Evolutionary conservation across 2,888 invertebrate species (phyloP).

Genomic region (Lamellibrachia satsuma): DNA sequence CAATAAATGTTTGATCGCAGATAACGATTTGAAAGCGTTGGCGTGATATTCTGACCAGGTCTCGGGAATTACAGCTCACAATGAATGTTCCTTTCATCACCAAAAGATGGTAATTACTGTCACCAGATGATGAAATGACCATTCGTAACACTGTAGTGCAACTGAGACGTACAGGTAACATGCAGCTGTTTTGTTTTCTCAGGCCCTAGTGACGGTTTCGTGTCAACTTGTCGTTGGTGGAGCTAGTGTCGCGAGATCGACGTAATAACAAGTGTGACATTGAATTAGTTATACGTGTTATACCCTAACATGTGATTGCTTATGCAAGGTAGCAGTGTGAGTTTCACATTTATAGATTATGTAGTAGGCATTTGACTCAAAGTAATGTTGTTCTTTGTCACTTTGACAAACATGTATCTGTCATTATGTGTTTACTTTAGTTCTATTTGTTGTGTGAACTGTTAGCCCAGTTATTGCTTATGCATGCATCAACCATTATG

Average conservation of each 20-base stretch:
- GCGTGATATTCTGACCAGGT: not conserved
- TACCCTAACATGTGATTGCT: not conserved
- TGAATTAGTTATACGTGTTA: conserved; percentile 13
- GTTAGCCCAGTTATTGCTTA: not conserved
- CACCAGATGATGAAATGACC: not conserved
- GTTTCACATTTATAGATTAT: not conserved
- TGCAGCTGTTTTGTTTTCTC: not conserved
- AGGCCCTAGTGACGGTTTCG: conserved; percentile 13
- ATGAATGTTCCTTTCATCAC: not conserved
- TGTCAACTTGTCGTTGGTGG: conserved; percentile 4
- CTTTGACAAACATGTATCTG: not conserved
- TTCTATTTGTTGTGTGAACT: not conserved
- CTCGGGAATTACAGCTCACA: not conserved
- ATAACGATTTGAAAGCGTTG: conserved; percentile 17
- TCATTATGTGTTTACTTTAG: not conserved
- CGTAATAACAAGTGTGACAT: conserved; percentile 12
- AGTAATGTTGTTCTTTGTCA: not conserved
- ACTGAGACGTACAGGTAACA: not conserved
- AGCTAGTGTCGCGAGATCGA: conserved; percentile 17
- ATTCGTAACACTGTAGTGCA: not conserved
- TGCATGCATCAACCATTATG: not conserved
- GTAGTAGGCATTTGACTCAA: not conserved
- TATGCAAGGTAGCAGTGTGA: not conserved
- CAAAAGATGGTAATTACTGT: not conserved
- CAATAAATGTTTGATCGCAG: conserved; percentile 9